A percentile compares a stretch with the other conserved stretches of the same genome.
phyloP scores from a whole-genome alignment of 2,113 vertebrate species.

The Anguilla japonica region DNA sequence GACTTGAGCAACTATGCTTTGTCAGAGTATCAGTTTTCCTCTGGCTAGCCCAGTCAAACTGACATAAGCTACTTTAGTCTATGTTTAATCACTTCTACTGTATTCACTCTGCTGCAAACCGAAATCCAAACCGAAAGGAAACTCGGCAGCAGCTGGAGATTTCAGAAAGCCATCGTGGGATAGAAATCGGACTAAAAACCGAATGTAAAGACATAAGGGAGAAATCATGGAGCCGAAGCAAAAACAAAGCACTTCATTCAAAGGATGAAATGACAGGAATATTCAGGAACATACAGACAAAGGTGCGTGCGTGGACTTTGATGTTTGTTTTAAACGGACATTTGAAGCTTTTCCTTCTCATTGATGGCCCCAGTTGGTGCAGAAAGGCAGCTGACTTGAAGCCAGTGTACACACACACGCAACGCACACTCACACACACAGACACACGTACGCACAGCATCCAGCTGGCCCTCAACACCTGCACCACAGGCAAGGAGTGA shows the following conservation, averaged over 20 bases:
- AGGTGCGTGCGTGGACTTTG: conserved; percentile 46
- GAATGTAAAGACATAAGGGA: not conserved
- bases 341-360: conserved; percentile 59
- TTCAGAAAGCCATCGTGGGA: conserved; percentile 15
- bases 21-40: not conserved
- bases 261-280: conserved; percentile 26
- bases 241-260: conserved; percentile 33
- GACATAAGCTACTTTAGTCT: not conserved
- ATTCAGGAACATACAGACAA: conserved; percentile 36
- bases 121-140: not conserved
- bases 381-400: conserved; percentile 13
- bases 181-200: conserved; percentile 9
- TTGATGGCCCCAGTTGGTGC: conserved; percentile 53
- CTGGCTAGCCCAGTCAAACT: not conserved
- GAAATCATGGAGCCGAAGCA: conserved; percentile 5
- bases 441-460: not conserved
- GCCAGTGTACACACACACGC: conserved; percentile 31
- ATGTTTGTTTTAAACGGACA: conserved; percentile 57
- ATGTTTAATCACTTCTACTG: not conserved
- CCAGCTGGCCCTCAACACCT: conserved; percentile 28
- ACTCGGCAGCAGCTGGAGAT: conserved; percentile 14
- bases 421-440: too few species aligned
- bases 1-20: not conserved
- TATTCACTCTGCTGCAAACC: not conserved
- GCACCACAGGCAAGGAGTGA: conserved; percentile 23